A percentile compares a stretch with the other conserved stretches of the same genome.
Conservation (phyloP, 2,113 vertebrate genomes). For the Mungos mungo region DNA sequence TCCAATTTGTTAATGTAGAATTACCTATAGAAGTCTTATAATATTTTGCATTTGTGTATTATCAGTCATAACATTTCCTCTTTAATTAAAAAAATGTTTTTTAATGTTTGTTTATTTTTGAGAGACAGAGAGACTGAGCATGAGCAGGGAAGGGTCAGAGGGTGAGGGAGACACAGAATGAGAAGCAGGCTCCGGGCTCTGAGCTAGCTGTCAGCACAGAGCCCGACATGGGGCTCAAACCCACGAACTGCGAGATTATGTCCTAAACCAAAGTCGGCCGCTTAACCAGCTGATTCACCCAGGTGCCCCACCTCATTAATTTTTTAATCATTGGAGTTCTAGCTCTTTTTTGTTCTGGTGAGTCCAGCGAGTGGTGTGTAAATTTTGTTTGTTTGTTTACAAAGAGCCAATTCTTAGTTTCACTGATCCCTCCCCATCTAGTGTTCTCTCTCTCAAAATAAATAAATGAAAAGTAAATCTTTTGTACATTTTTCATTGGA, state of each 20-base stretch:
- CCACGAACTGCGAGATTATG: too few relatives aligned
- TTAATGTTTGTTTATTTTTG: too few relatives aligned
- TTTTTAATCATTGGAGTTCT: not conserved
- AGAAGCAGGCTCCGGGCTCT: too few relatives aligned
- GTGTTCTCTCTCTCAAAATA: too few relatives aligned
- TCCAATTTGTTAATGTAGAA: not conserved
- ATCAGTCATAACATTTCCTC: not conserved
- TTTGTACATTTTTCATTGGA: not conserved
- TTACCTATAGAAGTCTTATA: not conserved
- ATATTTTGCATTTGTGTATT: not conserved
- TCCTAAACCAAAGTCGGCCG: too few relatives aligned
- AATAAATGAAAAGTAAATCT: not conserved
- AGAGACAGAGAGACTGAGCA: too few relatives aligned
- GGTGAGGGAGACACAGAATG: too few relatives aligned
- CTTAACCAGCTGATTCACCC: too few relatives aligned
- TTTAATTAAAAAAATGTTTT: not conserved
- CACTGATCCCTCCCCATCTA: not conserved
- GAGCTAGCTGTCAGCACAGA: too few relatives aligned
- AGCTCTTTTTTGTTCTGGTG: not conserved
- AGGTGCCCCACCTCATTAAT: too few relatives aligned
- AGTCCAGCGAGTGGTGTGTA: not conserved
- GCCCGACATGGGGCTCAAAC: too few relatives aligned
- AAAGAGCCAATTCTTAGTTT: not conserved
- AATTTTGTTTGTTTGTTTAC: not conserved
- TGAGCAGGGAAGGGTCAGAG: too few relatives aligned